Evolutionary conservation across 2,888 invertebrate genomes (phyloP).

Genomic region (Digitonthophagus gazella): DNA sequence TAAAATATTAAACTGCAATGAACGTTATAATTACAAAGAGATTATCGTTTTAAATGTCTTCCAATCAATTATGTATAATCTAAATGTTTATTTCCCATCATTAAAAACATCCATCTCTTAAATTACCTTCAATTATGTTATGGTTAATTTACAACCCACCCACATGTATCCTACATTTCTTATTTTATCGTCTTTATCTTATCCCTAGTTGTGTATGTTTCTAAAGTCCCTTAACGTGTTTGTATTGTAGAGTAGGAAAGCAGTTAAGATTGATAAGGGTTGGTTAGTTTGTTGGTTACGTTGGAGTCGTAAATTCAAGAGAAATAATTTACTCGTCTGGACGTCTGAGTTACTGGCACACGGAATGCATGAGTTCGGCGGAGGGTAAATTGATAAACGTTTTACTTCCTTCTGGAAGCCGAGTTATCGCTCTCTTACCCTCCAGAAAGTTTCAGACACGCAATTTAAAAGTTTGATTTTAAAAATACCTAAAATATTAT

Average conservation of each 20-base stretch:
- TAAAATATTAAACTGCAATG: background rate
- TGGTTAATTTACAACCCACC: background rate
- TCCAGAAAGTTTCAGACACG: too few relatives aligned
- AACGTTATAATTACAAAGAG: background rate
- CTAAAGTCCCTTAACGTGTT: background rate
- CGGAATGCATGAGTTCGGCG: background rate
- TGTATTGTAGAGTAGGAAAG: conserved; percentile 2
- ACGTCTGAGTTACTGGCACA: conserved; percentile 13
- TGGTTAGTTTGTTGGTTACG: background rate
- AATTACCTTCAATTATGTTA: too few relatives aligned
- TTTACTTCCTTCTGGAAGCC: conserved; percentile 34
- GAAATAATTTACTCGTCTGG: conserved; percentile 28
- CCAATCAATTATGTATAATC: background rate
- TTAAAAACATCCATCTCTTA: background rate
- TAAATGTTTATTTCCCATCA: background rate
- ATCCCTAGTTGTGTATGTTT: conserved; percentile 1
- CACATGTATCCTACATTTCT: too few relatives aligned
- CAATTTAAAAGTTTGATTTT: too few relatives aligned
- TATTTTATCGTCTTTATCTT: conserved; percentile 1
- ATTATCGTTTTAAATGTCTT: background rate
- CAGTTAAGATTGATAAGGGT: background rate
- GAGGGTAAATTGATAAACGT: conserved; percentile 42
- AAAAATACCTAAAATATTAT: too few relatives aligned
- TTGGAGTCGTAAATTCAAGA: conserved; percentile 21
- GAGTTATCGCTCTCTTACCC: background rate